Conservation (phyloP, 2,888 invertebrate species). For the Phytoseiulus persimilis region DNA sequence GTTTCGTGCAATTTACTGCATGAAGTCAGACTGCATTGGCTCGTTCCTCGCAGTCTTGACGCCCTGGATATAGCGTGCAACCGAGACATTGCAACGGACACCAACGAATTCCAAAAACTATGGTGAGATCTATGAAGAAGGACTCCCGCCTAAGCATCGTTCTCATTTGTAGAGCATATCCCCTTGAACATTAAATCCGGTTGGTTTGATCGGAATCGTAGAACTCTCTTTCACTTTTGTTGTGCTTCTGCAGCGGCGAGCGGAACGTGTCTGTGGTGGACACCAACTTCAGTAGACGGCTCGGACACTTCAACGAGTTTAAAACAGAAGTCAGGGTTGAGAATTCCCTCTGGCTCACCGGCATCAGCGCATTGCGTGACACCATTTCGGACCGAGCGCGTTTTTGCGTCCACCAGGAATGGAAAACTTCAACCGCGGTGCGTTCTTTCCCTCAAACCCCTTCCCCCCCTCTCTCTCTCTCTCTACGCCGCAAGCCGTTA, state of each 20-base stretch:
- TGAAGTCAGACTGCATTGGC: neutral
- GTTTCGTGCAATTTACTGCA: constrained; percentile 12
- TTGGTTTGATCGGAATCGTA: too few relatives aligned
- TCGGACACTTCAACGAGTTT: neutral
- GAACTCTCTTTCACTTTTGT: too few relatives aligned
- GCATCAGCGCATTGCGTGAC: constrained; percentile 7
- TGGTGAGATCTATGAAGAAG: neutral
- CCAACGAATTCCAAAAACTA: constrained; percentile 10
- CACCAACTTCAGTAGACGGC: constrained; percentile 14
- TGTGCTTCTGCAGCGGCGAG: neutral
- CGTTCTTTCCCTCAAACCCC: too few relatives aligned
- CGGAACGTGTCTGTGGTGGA: constrained; percentile 33
- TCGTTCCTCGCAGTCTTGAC: constrained; percentile 5
- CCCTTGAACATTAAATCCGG: too few relatives aligned
- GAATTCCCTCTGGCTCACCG: constrained; percentile 10
- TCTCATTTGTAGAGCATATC: too few relatives aligned
- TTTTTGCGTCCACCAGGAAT: neutral
- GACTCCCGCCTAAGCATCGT: neutral
- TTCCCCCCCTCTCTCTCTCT: too few relatives aligned
- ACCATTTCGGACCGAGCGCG: neutral
- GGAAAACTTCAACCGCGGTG: neutral
- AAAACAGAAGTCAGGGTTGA: neutral
- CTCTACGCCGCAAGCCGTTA: too few relatives aligned
- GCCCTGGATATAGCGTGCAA: constrained; percentile 14
- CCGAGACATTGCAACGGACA: neutral